These are phyloP conservation scores for Rhyacichthys aspro DNA, from an alignment of 2,797 vertebrate genomes.

Conservation along the genomic window DNA sequence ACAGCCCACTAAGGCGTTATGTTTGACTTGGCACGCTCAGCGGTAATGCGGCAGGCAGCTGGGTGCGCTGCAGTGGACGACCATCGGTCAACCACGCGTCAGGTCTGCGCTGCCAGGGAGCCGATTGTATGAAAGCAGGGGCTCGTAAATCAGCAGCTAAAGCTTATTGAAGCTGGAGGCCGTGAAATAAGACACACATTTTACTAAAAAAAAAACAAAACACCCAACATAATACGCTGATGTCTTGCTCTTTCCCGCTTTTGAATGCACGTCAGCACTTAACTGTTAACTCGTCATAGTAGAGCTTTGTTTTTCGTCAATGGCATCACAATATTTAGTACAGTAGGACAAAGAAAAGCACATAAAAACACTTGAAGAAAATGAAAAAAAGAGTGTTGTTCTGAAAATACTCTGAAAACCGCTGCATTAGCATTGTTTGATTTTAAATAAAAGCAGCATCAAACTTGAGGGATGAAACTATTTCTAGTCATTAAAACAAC, in stretches of 20 bases:
- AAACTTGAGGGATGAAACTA: no score
- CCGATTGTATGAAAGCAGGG: constrained; percentile 19
- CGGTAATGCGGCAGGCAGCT: constrained; percentile 38
- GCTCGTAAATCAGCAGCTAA: constrained; percentile 42
- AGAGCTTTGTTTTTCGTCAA: background rate
- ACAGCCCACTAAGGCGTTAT: constrained; percentile 34
- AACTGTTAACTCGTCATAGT: constrained; percentile 2
- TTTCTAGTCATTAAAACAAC: no score
- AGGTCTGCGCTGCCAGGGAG: constrained; percentile 32
- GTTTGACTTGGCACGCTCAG: constrained; percentile 56
- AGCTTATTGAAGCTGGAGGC: constrained; percentile 50
- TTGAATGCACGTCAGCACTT: background rate
- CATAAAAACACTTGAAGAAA: no score
- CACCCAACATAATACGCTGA: background rate
- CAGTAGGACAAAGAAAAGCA: no score
- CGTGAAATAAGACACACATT: constrained; percentile 32
- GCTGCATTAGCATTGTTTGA: no score
- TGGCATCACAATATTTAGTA: no score
- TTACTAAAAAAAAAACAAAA: constrained; percentile 7
- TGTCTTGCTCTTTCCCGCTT: background rate
- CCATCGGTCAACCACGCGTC: constrained; percentile 34
- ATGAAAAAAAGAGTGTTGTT: no score
- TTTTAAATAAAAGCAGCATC: no score
- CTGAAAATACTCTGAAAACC: no score
- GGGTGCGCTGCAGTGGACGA: constrained; percentile 32